Percentiles rank a stretch among this genome's conserved stretches.
Evolutionary conservation across 2,797 vertebrate genomes (phyloP).

Genomic region (Peromyscus nudipes): DNA sequence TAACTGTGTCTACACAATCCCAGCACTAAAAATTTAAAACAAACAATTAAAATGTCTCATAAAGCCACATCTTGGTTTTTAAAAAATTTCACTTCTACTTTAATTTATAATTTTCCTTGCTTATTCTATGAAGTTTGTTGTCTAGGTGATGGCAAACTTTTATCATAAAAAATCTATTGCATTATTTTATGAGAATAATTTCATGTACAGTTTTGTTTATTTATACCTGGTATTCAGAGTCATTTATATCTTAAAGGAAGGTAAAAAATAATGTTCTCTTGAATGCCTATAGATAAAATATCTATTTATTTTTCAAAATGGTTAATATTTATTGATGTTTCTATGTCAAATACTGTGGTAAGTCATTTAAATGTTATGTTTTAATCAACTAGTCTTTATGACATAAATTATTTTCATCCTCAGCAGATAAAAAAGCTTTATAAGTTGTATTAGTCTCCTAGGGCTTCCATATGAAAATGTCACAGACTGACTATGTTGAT

Average conservation of each 20-base stretch:
- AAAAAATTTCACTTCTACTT: not conserved
- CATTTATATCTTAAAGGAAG: not conserved
- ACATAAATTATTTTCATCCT: not conserved
- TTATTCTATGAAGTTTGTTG: not conserved
- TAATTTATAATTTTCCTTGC: not conserved
- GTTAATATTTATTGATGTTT: conserved; percentile 11
- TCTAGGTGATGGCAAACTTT: not conserved
- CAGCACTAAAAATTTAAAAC: not conserved
- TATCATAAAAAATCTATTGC: not conserved
- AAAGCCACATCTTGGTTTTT: not conserved
- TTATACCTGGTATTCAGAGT: not conserved
- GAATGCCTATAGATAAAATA: not conserved
- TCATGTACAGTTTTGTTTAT: not conserved
- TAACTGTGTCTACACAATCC: not conserved
- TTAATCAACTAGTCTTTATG: not conserved
- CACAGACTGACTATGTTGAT: not conserved
- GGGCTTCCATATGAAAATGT: not conserved
- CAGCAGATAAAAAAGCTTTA: conserved; percentile 31
- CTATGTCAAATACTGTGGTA: not conserved
- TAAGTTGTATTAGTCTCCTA: not conserved
- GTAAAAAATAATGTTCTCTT: not conserved
- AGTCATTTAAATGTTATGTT: conserved; percentile 33
- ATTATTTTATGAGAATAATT: conserved; percentile 38
- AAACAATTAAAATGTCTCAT: conserved; percentile 22
- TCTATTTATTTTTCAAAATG: not conserved